These are phyloP conservation scores for Okapia johnstoni DNA, from an alignment of 2,113 vertebrate genomes.

Conservation along the genomic window DNA sequence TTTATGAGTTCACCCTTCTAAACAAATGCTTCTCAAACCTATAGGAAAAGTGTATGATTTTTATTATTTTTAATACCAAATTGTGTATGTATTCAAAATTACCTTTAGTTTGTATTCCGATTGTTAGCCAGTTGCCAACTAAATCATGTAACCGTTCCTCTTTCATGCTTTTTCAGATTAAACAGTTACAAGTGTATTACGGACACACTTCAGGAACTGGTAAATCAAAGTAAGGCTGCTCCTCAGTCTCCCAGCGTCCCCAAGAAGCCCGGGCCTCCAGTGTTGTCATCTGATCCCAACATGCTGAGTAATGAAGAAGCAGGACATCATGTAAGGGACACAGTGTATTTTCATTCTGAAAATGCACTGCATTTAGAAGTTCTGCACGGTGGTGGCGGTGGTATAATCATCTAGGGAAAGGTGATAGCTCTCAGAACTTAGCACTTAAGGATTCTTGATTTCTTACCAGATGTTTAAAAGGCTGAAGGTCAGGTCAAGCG, in stretches of 20 bases:
- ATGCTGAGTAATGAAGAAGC: slow-evolving; percentile 99
- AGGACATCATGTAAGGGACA: slow-evolving; percentile 90
- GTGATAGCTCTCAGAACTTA: not conserved
- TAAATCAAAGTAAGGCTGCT: slow-evolving; percentile 97
- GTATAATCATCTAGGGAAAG: not conserved
- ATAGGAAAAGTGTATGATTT: not conserved
- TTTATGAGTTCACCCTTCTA: not conserved
- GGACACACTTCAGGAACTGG: slow-evolving; percentile 96
- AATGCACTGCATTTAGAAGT: not conserved
- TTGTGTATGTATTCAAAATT: not conserved
- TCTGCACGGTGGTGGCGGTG: not conserved
- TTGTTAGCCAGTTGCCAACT: not conserved
- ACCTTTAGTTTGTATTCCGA: not conserved
- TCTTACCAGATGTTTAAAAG: not conserved
- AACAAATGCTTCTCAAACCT: not conserved
- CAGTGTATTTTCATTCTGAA: not conserved
- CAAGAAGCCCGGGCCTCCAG: slow-evolving; percentile 95
- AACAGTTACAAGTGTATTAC: slow-evolving; percentile 97
- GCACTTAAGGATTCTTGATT: not conserved
- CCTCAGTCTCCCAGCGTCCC: slow-evolving; percentile 98
- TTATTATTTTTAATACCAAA: not conserved
- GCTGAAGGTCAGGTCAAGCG: not conserved
- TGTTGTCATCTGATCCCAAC: slow-evolving; percentile 96
- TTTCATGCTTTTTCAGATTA: slow-evolving; percentile 80
- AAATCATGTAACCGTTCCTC: not conserved